Evolutionary conservation across 1,140 invertebrate species (phyloP).

Genomic region (Brachionus rubens): DNA sequence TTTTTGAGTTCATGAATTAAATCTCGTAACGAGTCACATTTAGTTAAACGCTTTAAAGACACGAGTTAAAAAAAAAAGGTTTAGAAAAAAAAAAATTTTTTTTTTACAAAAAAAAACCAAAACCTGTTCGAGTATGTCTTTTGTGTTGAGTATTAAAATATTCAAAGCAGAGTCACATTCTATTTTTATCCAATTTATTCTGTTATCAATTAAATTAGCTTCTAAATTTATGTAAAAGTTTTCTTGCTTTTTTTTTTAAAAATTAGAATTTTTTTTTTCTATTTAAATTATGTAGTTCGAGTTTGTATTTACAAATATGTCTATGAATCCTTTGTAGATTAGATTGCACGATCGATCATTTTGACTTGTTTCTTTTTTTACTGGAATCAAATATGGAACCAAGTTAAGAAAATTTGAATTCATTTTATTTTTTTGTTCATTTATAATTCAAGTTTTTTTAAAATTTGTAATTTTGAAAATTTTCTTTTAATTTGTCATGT

Average conservation of each 20-base stretch:
- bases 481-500: too few species aligned
- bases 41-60: conserved; percentile 8
- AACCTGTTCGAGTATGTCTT: neutral
- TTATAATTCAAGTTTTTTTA: too few species aligned
- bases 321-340: conserved; percentile 17
- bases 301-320: neutral
- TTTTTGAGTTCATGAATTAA: conserved; percentile 16
- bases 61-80: too few species aligned
- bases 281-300: neutral
- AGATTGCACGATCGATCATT: neutral
- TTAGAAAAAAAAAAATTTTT: neutral
- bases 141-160: neutral
- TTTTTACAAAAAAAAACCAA: neutral
- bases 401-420: neutral
- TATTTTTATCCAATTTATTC: conserved; percentile 17
- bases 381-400: neutral
- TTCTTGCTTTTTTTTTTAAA: neutral
- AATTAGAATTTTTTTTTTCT: too few species aligned
- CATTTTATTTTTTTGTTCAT: too few species aligned
- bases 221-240: conserved; percentile 1
- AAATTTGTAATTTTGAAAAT: too few species aligned
- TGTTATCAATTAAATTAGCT: conserved; percentile 1
- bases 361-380: neutral
- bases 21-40: conserved; percentile 3
- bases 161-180: conserved; percentile 8